Evolutionary conservation across 2,888 invertebrate species (phyloP).

Genomic region (Podabrus alpinus): DNA sequence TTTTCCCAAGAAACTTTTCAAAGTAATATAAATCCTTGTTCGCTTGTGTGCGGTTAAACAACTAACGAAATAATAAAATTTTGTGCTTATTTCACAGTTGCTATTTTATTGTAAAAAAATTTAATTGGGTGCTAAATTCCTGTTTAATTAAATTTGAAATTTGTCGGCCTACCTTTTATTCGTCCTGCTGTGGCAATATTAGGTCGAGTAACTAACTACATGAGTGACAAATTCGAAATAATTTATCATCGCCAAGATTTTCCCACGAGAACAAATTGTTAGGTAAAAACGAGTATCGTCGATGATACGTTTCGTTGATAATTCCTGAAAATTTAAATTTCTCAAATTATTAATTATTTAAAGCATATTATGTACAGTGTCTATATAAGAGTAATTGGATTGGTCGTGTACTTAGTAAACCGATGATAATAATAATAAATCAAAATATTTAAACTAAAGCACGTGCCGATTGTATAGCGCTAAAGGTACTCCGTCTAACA

Average conservation of each 20-base stretch:
- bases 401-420: not conserved
- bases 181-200: not conserved
- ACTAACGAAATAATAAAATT: not conserved
- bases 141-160: not conserved
- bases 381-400: not conserved
- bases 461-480: slow-evolving; percentile 19
- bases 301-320: not conserved
- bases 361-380: not conserved
- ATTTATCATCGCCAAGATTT: not conserved
- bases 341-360: not conserved
- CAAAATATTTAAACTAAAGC: slow-evolving; percentile 1
- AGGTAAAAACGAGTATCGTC: not conserved
- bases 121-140: not conserved
- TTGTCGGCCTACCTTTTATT: not conserved
- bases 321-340: not conserved
- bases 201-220: not conserved
- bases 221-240: not conserved
- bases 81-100: not conserved
- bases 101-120: not conserved
- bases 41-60: not conserved
- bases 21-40: not conserved
- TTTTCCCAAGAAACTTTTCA: not conserved
- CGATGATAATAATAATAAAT: not conserved
- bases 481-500: slow-evolving; percentile 32
- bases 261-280: not conserved